These are phyloP conservation scores for Fopius arisanus DNA, from an alignment of 1,140 invertebrate genomes.

Conservation along the genomic window DNA sequence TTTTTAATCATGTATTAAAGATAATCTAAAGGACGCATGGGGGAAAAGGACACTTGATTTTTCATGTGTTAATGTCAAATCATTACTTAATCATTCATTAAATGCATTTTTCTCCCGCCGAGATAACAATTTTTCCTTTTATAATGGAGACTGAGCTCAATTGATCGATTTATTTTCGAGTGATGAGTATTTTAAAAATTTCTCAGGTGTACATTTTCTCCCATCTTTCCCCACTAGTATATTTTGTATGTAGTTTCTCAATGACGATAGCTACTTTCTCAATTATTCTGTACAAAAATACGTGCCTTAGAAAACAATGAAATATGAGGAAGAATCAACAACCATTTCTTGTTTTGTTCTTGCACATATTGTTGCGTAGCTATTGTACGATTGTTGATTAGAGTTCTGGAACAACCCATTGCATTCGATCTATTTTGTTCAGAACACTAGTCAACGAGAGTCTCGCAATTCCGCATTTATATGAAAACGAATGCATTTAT, in stretches of 20 bases:
- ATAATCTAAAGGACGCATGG: background rate
- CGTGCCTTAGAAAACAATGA: background rate
- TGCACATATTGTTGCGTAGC: background rate
- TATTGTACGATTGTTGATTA: background rate
- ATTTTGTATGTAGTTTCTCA: background rate
- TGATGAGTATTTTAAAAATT: too few relatives aligned
- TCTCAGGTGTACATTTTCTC: too few relatives aligned
- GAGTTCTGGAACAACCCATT: too few relatives aligned
- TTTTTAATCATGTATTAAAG: background rate
- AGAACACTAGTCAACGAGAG: too few relatives aligned
- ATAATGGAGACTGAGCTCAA: too few relatives aligned
- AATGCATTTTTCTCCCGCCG: too few relatives aligned
- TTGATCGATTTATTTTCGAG: too few relatives aligned
- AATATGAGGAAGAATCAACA: background rate
- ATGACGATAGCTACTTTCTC: conserved; percentile 4
- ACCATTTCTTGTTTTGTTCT: background rate
- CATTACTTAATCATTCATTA: too few relatives aligned
- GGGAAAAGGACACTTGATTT: background rate
- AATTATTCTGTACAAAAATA: conserved; percentile 1
- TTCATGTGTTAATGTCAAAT: background rate
- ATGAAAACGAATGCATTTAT: background rate
- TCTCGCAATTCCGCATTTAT: background rate
- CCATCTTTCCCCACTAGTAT: too few relatives aligned
- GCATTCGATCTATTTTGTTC: too few relatives aligned
- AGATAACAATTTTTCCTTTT: too few relatives aligned